Evolutionary conservation across 2,888 invertebrate species (phyloP).

Genomic region (Macrosiphum euphorbiae): DNA sequence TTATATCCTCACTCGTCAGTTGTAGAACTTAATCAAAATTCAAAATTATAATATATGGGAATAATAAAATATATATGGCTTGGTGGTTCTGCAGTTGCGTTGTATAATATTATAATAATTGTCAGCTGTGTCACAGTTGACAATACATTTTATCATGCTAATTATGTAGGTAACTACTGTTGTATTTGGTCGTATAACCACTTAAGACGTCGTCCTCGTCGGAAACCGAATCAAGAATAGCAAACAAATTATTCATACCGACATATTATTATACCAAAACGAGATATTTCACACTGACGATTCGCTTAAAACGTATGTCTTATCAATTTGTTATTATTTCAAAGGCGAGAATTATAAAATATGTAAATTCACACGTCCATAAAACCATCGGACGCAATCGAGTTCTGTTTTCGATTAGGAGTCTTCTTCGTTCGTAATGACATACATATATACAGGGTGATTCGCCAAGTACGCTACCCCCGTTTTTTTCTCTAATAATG

Average conservation of each 20-base stretch:
- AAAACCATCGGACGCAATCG: not conserved
- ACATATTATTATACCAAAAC: not conserved
- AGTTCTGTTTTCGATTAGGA: not conserved
- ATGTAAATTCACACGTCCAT: not conserved
- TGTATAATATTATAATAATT: not conserved
- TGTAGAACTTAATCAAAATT: not conserved
- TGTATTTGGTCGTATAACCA: not conserved
- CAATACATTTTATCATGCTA: not conserved
- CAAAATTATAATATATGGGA: not conserved
- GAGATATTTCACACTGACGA: not conserved
- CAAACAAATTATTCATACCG: not conserved
- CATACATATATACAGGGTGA: too few relatives aligned
- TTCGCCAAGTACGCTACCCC: too few relatives aligned
- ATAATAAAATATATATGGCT: not conserved
- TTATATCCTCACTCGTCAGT: too few relatives aligned
- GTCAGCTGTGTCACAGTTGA: not conserved
- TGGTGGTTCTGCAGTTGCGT: not conserved
- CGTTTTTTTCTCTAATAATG: too few relatives aligned
- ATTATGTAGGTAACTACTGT: not conserved
- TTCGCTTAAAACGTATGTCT: not conserved
- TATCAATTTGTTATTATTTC: slow-evolving; percentile 8
- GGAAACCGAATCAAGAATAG: not conserved
- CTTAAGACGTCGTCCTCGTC: not conserved
- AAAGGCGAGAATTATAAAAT: not conserved
- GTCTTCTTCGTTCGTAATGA: not conserved